A percentile compares a stretch with the other conserved stretches of the same genome.
These are phyloP conservation scores for Theocolax elegans DNA, from an alignment of 1,140 invertebrate genomes.

Conservation along the genomic window DNA sequence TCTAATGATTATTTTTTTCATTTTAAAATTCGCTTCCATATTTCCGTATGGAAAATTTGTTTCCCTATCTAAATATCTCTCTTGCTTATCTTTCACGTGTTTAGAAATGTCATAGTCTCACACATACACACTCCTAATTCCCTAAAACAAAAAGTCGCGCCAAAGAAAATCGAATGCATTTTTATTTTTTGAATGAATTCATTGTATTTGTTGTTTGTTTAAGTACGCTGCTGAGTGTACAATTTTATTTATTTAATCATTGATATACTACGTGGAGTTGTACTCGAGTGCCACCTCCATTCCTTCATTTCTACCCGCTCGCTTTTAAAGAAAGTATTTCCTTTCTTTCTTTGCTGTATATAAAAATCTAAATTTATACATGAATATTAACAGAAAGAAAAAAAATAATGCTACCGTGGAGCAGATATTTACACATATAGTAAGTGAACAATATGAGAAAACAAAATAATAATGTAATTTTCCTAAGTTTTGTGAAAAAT, in stretches of 20 bases:
- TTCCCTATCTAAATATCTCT: no score
- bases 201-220: slow-evolving; percentile 39
- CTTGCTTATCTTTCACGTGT: no score
- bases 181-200: slow-evolving; percentile 5
- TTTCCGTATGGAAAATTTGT: no score
- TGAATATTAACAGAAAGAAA: slow-evolving; percentile 65
- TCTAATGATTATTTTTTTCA: no score
- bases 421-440: slow-evolving; percentile 64
- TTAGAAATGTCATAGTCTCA: no score
- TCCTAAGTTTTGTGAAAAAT: slow-evolving; percentile 53
- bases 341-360: slow-evolving; percentile 53
- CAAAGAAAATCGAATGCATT: slow-evolving; percentile 43
- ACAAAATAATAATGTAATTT: slow-evolving; percentile 58
- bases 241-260: slow-evolving; percentile 43
- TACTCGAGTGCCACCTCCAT: slow-evolving; percentile 61
- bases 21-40: no score
- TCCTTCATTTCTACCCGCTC: slow-evolving; percentile 44
- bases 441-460: slow-evolving; percentile 66
- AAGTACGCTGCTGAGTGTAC: slow-evolving; percentile 60
- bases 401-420: slow-evolving; percentile 60
- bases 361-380: slow-evolving; percentile 63
- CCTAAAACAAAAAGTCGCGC: no score
- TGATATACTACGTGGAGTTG: slow-evolving; percentile 55
- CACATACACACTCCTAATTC: no score
- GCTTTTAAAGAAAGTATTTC: slow-evolving; percentile 22